These are phyloP conservation scores for Phymatocera aterrima DNA, from an alignment of 2,888 invertebrate species.

Conservation along the genomic window DNA sequence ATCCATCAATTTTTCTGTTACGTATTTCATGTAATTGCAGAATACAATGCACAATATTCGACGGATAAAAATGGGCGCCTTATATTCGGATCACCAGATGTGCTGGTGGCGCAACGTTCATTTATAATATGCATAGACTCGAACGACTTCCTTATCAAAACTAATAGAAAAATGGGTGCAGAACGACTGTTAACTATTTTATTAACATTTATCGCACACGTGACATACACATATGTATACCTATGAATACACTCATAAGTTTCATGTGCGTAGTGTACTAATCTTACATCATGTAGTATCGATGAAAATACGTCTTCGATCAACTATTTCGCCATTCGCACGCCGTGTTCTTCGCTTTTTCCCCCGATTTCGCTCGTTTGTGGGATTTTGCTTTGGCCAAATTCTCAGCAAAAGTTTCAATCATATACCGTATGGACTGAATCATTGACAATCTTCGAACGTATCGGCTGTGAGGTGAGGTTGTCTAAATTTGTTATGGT, in stretches of 20 bases:
- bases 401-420: no score
- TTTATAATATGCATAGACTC: constrained; percentile 9
- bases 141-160: constrained; percentile 58
- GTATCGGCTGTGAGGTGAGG: no score
- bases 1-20: background rate
- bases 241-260: background rate
- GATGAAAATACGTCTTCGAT: no score
- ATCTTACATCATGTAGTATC: no score
- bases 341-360: no score
- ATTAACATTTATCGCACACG: background rate
- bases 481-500: background rate
- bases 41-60: background rate
- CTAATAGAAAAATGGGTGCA: constrained; percentile 62
- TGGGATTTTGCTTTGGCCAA: no score
- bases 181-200: background rate
- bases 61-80: background rate
- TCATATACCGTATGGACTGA: no score
- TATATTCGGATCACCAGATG: no score
- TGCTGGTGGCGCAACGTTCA: background rate
- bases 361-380: no score
- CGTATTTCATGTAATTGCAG: background rate
- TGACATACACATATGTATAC: background rate
- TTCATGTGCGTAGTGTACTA: no score
- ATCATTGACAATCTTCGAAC: no score
- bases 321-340: no score